Evolutionary conservation across 2,797 vertebrate genomes (phyloP), one percentile per base, ranked within the genome.

Genomic region (Rhynchonycteris naso): DNA sequence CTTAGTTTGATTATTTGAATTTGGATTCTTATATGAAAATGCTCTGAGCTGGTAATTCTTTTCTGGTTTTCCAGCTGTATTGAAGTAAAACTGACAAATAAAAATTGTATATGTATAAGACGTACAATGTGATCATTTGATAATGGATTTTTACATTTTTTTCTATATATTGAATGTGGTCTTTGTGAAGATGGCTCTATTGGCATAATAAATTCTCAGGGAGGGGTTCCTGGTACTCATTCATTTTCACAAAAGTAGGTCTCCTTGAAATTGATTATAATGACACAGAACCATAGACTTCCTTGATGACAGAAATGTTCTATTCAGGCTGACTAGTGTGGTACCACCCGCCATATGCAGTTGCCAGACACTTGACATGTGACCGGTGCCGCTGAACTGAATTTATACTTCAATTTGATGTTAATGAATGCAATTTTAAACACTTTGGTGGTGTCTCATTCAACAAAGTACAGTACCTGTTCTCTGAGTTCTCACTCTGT

Each of bases 261-360:
- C 15, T 19, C 15, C 63, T 56, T 28, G 63, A 65, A 78, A 11
- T 1, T 33, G 72, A 35, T 22, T 0, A 11, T 8, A 26, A 26
- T 4, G 22, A 43, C 69, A 2, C 56, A 13, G 30, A 81, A 14
- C 6, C 24, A 33, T 3, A 7, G 65, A 54, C 24, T 43, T 52
- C 10, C 58, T 15, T 22, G 2, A 2, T 19, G 10, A 15, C 1
- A 6, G 28, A 24, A 28, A 38, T 0, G 0, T 11, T 28, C 68
- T 35, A 3, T 13, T 43, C 1, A 2, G 4, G 0, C 35, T 13
- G 4, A 16, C 63, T 9, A 2, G 4, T 1, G 0, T 10, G 33
- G 35, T 3, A 33, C 59, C 28, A 6, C 66, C 59, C 43, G 12
- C 0, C 52, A 54, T 54, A 14, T 54, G 52, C 4, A 82, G 63